Evolutionary conservation across 2,888 invertebrate genomes (phyloP).

Genomic region (Lepidochrysops patricia): DNA sequence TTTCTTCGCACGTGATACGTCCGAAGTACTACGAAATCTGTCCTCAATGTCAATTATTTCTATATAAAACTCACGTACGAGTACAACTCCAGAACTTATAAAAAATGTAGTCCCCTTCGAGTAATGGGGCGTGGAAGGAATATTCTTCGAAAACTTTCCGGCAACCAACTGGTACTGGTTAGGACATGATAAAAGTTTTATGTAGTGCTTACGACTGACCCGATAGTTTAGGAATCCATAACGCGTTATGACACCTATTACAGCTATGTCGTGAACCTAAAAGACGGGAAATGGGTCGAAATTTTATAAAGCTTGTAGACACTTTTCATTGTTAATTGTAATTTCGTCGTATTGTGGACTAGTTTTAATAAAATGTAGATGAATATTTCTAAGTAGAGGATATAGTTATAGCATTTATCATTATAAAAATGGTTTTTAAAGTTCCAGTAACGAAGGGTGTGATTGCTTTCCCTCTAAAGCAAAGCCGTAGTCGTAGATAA

Average conservation of each 20-base stretch:
- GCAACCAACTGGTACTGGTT: slow-evolving; percentile 42
- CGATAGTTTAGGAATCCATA: slow-evolving; percentile 51
- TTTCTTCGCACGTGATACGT: neutral
- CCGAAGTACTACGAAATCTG: neutral
- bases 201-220: slow-evolving; percentile 56
- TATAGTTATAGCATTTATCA: too few relatives aligned
- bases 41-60: neutral
- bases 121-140: slow-evolving; percentile 60
- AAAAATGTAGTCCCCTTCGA: slow-evolving; percentile 31
- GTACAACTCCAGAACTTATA: slow-evolving; percentile 27
- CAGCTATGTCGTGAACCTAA: slow-evolving; percentile 8
- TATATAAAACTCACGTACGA: slow-evolving; percentile 5
- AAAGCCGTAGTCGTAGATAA: too few relatives aligned
- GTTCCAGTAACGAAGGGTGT: too few relatives aligned
- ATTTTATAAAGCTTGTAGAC: neutral
- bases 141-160: slow-evolving; percentile 56
- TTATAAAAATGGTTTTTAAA: too few relatives aligned
- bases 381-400: too few relatives aligned
- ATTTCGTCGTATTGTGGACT: neutral
- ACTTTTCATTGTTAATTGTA: neutral
- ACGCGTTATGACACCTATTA: slow-evolving; percentile 35
- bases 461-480: too few relatives aligned
- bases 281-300: neutral
- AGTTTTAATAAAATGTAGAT: too few relatives aligned
- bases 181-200: slow-evolving; percentile 66